Percentiles rank a stretch among this genome's conserved stretches.
These are phyloP conservation scores for Manis pentadactyla DNA, from an alignment of 2,797 vertebrate genomes.

Conservation along the genomic window DNA sequence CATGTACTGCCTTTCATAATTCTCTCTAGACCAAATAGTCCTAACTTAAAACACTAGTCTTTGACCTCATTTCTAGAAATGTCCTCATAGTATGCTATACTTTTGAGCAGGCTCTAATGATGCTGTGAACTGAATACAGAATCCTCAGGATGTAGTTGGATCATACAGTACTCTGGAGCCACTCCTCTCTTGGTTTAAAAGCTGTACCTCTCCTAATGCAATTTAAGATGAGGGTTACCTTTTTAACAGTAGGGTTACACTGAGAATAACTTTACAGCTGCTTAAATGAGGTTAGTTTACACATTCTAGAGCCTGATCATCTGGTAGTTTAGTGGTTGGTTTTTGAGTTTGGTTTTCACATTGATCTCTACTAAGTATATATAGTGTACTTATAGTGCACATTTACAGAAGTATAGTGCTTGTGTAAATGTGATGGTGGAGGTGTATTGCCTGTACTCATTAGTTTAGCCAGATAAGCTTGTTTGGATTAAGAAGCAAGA, in stretches of 20 bases:
- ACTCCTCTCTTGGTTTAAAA: not conserved
- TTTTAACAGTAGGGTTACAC: not conserved
- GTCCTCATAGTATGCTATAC: not conserved
- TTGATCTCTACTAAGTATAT: not conserved
- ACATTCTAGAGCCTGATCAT: not conserved
- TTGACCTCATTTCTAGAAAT: constrained; percentile 11
- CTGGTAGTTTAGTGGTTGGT: not conserved
- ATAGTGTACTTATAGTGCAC: not conserved
- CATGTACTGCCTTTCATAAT: not conserved
- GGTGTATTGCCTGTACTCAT: not conserved
- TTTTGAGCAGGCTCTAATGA: not conserved
- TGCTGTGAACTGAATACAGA: not conserved
- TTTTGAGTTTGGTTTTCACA: not conserved
- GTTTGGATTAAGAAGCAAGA: not conserved
- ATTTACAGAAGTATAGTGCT: not conserved
- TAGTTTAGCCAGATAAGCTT: not conserved
- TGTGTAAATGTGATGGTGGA: not conserved
- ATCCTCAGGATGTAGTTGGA: not conserved
- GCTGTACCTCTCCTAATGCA: not conserved
- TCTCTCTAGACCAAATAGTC: not conserved
- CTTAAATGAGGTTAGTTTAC: not conserved
- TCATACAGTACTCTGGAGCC: not conserved
- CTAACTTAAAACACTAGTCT: not conserved
- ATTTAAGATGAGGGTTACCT: not conserved
- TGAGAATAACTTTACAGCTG: not conserved